A percentile compares a stretch with the other conserved stretches of the same genome.
phyloP scores from a whole-genome alignment of 2,113 vertebrate genomes.

The Serinus canaria region DNA sequence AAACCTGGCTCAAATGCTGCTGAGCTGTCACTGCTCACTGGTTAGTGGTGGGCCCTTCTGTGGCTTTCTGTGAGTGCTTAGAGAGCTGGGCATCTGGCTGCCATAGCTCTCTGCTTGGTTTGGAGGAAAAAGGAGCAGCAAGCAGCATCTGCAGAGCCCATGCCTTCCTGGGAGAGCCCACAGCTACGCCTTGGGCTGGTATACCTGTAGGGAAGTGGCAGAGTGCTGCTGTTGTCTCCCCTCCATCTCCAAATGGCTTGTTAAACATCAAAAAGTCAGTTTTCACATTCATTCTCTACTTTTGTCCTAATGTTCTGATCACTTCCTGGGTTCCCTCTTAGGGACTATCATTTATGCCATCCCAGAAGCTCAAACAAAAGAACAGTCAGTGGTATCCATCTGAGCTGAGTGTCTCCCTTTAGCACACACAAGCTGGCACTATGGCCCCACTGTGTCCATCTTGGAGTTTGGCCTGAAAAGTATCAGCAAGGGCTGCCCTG shows the following conservation, averaged over 20 bases:
- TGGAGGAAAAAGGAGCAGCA: neutral
- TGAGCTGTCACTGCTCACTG: neutral
- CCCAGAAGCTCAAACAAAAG: neutral
- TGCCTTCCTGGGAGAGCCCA: neutral
- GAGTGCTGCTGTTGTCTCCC: neutral
- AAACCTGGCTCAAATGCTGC: neutral
- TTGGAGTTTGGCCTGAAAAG: neutral
- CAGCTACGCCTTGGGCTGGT: neutral
- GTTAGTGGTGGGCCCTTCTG: neutral
- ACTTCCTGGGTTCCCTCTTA: neutral
- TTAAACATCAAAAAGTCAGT: neutral
- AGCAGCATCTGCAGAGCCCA: neutral
- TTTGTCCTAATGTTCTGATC: neutral
- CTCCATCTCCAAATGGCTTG: neutral
- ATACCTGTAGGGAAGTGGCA: neutral
- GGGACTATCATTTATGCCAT: neutral
- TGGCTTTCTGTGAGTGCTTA: neutral
- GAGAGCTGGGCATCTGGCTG: neutral
- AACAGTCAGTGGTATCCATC: neutral
- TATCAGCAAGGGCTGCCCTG: neutral
- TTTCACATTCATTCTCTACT: neutral
- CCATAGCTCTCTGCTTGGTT: neutral
- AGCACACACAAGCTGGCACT: neutral
- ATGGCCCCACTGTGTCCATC: accelerated
- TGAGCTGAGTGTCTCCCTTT: neutral